These are phyloP conservation scores for Nicator chloris DNA, from an alignment of 2,113 vertebrate genomes.

Conservation along the genomic window DNA sequence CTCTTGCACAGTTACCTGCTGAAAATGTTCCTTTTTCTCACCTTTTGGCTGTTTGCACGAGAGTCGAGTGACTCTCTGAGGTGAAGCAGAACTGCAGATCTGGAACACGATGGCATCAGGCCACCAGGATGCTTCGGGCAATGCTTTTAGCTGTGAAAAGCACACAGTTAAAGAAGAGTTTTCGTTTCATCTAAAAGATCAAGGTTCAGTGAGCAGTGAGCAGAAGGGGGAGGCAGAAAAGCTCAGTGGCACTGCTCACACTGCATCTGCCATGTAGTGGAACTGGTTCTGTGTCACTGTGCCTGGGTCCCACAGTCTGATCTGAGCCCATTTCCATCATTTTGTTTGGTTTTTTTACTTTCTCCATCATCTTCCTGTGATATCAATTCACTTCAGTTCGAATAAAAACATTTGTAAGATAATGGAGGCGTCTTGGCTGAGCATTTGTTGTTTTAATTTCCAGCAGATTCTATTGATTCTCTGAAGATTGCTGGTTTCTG, in stretches of 20 bases:
- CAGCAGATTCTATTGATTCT: background rate
- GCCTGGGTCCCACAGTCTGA: background rate
- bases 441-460: background rate
- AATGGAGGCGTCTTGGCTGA: background rate
- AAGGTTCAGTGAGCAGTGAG: background rate
- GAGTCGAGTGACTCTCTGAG: background rate
- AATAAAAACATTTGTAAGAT: background rate
- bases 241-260: background rate
- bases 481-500: background rate
- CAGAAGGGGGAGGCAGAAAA: background rate
- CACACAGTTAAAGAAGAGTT: background rate
- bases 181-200: background rate
- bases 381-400: background rate
- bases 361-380: background rate
- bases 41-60: background rate
- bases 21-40: background rate
- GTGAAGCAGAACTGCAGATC: background rate
- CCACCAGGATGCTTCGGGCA: fast-evolving
- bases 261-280: background rate
- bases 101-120: background rate
- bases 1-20: background rate
- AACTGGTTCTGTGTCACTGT: background rate
- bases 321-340: background rate
- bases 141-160: background rate
- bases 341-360: background rate